phyloP scores from a whole-genome alignment of 2,888 invertebrate genomes.

The Anoplius nigerrimus region DNA sequence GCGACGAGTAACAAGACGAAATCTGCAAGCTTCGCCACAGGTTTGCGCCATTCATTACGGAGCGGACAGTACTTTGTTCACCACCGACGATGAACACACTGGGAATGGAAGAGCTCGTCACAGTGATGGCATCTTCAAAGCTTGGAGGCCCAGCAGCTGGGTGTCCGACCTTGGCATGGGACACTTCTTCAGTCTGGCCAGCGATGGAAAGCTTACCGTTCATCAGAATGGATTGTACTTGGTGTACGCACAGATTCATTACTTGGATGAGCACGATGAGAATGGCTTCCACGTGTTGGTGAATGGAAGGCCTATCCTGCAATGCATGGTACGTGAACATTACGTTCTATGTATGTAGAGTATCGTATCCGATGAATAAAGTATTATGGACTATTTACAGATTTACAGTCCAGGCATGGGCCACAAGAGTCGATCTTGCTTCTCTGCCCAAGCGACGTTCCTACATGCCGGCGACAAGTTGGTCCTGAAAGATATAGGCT shows the following conservation, averaged over 20 bases:
- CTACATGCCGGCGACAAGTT: conserved; percentile 79
- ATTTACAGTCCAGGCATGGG: conserved; percentile 64
- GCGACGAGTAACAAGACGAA: conserved; percentile 52
- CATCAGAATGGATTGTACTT: conserved; percentile 85
- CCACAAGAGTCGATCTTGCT: conserved; percentile 69
- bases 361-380: background rate
- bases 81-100: conserved; percentile 66
- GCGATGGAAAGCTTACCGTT: conserved; percentile 81
- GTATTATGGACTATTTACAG: conserved; percentile 43
- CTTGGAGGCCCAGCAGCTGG: conserved; percentile 82
- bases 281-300: conserved; percentile 85
- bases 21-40: conserved; percentile 55
- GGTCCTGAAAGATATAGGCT: conserved; percentile 83
- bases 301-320: conserved; percentile 81
- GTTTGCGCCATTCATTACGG: conserved; percentile 65
- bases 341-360: background rate
- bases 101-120: conserved; percentile 83
- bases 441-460: conserved; percentile 64
- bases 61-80: conserved; percentile 61
- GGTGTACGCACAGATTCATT: conserved; percentile 89
- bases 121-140: conserved; percentile 79
- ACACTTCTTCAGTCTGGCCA: conserved; percentile 78
- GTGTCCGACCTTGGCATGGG: conserved; percentile 79
- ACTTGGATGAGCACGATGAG: conserved; percentile 85
- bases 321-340: conserved; percentile 79